Evolutionary conservation across 2,888 invertebrate genomes (phyloP).

Genomic region (Tuta absoluta): DNA sequence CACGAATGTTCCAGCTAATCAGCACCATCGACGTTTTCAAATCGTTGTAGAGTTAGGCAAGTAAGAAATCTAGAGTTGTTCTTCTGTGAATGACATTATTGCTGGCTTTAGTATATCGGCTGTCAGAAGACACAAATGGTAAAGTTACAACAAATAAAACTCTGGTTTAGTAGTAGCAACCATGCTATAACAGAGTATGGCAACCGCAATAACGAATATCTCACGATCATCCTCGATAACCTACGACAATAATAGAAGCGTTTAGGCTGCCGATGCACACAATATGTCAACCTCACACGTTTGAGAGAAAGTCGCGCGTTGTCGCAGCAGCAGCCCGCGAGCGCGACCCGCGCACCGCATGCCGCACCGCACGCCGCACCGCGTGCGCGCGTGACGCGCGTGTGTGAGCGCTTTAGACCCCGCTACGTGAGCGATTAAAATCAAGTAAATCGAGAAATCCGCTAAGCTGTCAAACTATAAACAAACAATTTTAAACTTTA

Average conservation of each 20-base stretch:
- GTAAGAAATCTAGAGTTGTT: neutral
- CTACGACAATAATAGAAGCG: slow-evolving; percentile 53
- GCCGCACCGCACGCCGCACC: no score
- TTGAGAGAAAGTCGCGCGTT: slow-evolving; percentile 56
- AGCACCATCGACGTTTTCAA: slow-evolving; percentile 15
- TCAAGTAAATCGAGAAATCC: slow-evolving; percentile 52
- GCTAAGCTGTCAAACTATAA: slow-evolving; percentile 42
- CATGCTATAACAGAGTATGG: neutral
- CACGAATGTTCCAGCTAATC: slow-evolving; percentile 26
- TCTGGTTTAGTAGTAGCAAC: neutral
- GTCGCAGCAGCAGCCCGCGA: slow-evolving; percentile 19
- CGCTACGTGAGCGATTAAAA: slow-evolving; percentile 67
- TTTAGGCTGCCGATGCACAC: slow-evolving; percentile 43
- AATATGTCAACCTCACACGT: slow-evolving; percentile 46
- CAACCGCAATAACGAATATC: slow-evolving; percentile 24
- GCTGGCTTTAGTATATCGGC: neutral
- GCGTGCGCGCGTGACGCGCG: slow-evolving; percentile 55
- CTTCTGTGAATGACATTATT: slow-evolving; percentile 9
- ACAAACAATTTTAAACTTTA: slow-evolving; percentile 47
- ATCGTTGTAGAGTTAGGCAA: neutral
- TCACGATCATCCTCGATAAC: slow-evolving; percentile 51
- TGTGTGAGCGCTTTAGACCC: slow-evolving; percentile 54
- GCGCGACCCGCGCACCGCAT: no score
- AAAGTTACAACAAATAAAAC: neutral
- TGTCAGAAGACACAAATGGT: neutral